Conservation (phyloP, 53 echinoderm and acorn worm genomes). For the Echinometra lucunter region DNA sequence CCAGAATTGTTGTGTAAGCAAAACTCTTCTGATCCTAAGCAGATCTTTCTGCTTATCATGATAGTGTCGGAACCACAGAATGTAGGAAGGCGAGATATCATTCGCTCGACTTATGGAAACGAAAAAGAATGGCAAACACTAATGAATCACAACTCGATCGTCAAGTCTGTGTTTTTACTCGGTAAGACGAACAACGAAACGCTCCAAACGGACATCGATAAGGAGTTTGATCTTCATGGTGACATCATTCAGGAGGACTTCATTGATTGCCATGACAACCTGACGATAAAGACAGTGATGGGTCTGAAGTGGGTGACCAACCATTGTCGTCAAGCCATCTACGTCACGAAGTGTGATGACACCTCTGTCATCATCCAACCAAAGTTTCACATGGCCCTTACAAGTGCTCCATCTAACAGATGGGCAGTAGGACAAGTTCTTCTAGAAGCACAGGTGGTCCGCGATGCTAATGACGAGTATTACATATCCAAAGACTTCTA, state of each 20-base stretch:
- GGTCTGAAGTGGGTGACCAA: slow-evolving; percentile 82
- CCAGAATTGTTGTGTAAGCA: neutral
- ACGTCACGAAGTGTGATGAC: slow-evolving; percentile 78
- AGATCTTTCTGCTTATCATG: neutral
- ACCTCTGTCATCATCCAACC: slow-evolving; percentile 74
- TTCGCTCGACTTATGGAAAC: slow-evolving; percentile 25
- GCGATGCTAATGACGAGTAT: slow-evolving; percentile 67
- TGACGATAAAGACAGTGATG: slow-evolving; percentile 83
- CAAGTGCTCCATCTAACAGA: slow-evolving; percentile 30
- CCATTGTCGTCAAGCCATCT: slow-evolving; percentile 70
- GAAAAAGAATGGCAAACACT: neutral
- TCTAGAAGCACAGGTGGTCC: slow-evolving; percentile 59
- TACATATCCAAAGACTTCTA: slow-evolving; percentile 76
- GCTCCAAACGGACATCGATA: slow-evolving; percentile 41
- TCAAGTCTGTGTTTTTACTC: slow-evolving; percentile 60
- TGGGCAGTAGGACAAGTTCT: slow-evolving; percentile 73
- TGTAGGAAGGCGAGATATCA: neutral
- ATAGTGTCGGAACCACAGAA: neutral
- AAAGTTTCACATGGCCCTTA: slow-evolving; percentile 59
- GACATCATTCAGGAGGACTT: slow-evolving; percentile 82
- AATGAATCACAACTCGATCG: no score
- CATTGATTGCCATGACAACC: slow-evolving; percentile 72
- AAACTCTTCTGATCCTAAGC: neutral
- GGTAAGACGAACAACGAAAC: slow-evolving; percentile 40
- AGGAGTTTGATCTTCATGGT: slow-evolving; percentile 63